Evolutionary conservation across 2,888 invertebrate genomes (phyloP), one percentile per base, ranked within the genome.

Genomic region (Lomographa bimaculata): DNA sequence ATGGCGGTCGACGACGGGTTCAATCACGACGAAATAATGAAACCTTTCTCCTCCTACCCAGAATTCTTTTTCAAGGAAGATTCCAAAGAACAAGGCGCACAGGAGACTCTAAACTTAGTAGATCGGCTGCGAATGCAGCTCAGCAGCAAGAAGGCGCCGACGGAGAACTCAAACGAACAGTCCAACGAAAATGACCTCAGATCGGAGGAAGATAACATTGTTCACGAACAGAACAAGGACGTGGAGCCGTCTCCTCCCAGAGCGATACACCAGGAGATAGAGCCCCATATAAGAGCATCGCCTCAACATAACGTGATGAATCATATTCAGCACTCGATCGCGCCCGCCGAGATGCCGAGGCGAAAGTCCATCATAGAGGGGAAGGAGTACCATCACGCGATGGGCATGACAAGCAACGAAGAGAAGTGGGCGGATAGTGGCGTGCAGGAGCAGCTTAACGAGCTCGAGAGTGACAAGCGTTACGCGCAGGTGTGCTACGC

Each of bases 81-180:
- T 67, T 92, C 94, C 1, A 94, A 94, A 66, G 96, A 96, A 71
- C 91, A 89, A 57, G 94, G 94, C 57, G 94, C 95, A 0, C 91
- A 95, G 47, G 96, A 96, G 71, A 97, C 97, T 0, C 83, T 95
- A 44, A 94, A 96, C 79, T 87, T 97, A 12, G 95, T 97, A 2
- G 95, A 96, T 65, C 95, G 97, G 64, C 81, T 97, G 7, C 90
- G 96, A 28, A 91, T 93, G 91, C 93, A 93, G 64, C 85, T 94
- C 59, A 91, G 90, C 46, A 89, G 90, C 16, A 93, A 94, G 66
- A 94, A 93, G 72, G n/a, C n/a, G n/a, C 91, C 92, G 7, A 90
- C 89, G 19, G 89, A 89, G 38, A 74, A 87, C 53, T 78, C 83
- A 38, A 72, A 79, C 42, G 90, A 90, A 32, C 76, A 85, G 30